phyloP scores from a whole-genome alignment of 2,113 vertebrate genomes.

The Crocuta crocuta region DNA sequence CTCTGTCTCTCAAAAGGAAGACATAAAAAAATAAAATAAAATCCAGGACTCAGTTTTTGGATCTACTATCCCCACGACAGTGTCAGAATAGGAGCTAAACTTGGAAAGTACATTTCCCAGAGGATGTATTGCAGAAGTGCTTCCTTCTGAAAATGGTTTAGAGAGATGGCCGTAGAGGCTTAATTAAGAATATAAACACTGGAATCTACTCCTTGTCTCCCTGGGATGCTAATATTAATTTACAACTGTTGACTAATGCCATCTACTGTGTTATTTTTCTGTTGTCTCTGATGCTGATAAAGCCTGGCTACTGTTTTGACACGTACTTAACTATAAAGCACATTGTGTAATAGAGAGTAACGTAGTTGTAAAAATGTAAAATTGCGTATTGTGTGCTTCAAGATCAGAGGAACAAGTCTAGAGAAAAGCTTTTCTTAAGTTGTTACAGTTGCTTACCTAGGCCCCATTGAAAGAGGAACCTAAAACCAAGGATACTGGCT shows the following conservation, averaged over 20 bases:
- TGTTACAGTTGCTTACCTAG: neutral
- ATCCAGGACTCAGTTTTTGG: neutral
- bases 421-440: neutral
- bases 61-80: neutral
- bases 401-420: neutral
- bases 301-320: neutral
- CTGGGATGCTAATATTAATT: neutral
- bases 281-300: neutral
- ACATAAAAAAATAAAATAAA: neutral
- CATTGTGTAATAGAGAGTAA: neutral
- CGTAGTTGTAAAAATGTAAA: neutral
- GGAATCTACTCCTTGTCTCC: neutral
- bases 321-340: neutral
- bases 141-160: neutral
- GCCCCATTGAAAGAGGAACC: neutral
- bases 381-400: neutral
- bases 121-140: neutral
- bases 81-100: neutral
- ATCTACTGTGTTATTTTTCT: slow-evolving; percentile 13
- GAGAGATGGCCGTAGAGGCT: neutral
- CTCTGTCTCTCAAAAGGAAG: no score
- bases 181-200: slow-evolving; percentile 26
- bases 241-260: neutral
- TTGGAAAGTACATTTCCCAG: neutral
- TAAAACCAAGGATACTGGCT: neutral